phyloP scores from a whole-genome alignment of 2,888 invertebrate species.

The Iphiclides podalirius region DNA sequence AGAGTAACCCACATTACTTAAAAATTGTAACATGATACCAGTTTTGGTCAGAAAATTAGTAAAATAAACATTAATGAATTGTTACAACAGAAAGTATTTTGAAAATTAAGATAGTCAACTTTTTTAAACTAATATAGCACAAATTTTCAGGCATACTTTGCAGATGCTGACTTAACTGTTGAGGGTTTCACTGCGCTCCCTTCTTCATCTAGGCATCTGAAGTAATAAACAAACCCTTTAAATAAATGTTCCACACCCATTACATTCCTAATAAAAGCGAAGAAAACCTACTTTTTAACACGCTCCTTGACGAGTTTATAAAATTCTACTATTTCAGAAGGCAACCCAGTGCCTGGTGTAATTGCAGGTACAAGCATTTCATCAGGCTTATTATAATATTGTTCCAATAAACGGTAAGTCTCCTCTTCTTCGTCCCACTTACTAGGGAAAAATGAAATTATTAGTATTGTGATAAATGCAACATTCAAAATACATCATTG shows the following conservation, averaged over 20 bases:
- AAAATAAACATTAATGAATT: no score
- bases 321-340: conserved; percentile 52
- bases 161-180: conserved; percentile 23
- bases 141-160: no score
- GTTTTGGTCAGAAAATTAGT: no score
- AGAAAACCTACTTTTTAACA: conserved; percentile 46
- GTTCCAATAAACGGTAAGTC: conserved; percentile 55
- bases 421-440: conserved; percentile 68
- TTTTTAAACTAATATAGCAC: no score
- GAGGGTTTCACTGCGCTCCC: conserved; percentile 39
- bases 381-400: conserved; percentile 65
- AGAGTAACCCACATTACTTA: no score
- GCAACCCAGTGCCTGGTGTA: conserved; percentile 54
- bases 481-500: no score
- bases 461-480: no score
- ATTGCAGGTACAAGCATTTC: conserved; percentile 65
- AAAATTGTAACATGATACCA: no score
- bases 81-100: no score
- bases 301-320: conserved; percentile 45
- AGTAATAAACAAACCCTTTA: neutral
- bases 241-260: neutral
- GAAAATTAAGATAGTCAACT: no score
- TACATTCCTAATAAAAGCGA: neutral
- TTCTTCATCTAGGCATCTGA: conserved; percentile 50
- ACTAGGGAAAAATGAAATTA: conserved; percentile 40